Conservation (phyloP, 2,113 vertebrate species). For the Ageneiosus marmoratus region DNA sequence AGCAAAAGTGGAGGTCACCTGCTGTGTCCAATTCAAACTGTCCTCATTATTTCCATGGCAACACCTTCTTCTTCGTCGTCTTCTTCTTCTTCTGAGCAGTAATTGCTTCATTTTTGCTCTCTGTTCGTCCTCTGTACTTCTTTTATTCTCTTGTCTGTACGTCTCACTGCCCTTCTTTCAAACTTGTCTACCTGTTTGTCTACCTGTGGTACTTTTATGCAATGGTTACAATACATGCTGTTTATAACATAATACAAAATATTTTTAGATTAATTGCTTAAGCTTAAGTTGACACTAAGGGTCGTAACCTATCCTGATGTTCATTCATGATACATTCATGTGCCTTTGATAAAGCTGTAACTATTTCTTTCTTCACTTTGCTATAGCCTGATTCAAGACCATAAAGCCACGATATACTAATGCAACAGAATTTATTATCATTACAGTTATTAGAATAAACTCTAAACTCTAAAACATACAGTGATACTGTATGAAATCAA, state of each 20-base stretch:
- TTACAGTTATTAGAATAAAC: background rate
- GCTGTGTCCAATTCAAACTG: constrained; percentile 42
- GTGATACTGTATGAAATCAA: too few species aligned
- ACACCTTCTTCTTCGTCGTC: constrained; percentile 12
- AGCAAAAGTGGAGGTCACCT: constrained; percentile 48
- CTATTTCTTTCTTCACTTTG: background rate
- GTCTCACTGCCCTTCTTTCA: background rate
- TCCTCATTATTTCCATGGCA: constrained; percentile 52
- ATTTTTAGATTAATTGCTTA: background rate
- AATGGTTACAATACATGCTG: background rate
- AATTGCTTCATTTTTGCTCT: constrained; percentile 41
- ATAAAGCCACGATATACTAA: background rate
- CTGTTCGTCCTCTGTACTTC: constrained; percentile 13
- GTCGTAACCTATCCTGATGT: background rate
- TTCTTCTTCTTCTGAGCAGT: constrained; percentile 4
- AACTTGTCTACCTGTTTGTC: background rate
- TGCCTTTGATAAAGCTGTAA: background rate
- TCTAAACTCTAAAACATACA: background rate
- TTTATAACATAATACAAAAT: background rate
- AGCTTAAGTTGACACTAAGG: background rate
- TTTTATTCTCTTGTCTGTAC: background rate
- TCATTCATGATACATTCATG: background rate
- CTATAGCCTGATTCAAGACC: background rate
- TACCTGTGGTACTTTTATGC: background rate
- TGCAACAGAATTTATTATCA: background rate